A percentile compares a stretch with the other conserved stretches of the same genome.
Evolutionary conservation across 30 jellyfish, hydroid and myxozoan species (phyloP).

Genomic region (Aurelia aurita complex sp. Pacific): DNA sequence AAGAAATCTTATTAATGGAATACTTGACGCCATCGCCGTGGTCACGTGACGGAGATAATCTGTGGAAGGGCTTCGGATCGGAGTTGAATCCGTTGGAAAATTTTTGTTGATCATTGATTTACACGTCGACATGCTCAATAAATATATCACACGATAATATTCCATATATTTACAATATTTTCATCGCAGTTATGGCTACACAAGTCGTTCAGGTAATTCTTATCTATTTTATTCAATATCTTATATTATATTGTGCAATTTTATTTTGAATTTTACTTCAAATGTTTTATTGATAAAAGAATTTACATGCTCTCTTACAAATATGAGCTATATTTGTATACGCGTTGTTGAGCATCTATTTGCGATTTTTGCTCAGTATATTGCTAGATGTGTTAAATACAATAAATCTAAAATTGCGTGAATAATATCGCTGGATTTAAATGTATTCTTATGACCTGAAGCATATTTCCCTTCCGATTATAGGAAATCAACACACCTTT

Average conservation of each 20-base stretch:
- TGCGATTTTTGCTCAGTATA: not conserved
- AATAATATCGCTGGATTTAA: slow-evolving; percentile 6
- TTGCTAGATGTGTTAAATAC: no score
- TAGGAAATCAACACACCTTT: slow-evolving; percentile 12
- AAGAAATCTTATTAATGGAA: slow-evolving; percentile 15
- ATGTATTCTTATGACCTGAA: no score
- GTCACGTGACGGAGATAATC: slow-evolving; percentile 80
- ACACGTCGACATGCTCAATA: not conserved
- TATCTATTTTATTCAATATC: no score
- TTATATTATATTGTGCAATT: no score
- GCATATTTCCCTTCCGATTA: not conserved
- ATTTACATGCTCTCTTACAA: not conserved
- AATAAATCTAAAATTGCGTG: not conserved
- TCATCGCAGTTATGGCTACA: not conserved
- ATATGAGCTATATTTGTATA: not conserved
- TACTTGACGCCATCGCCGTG: slow-evolving; percentile 45
- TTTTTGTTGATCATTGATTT: slow-evolving; percentile 51
- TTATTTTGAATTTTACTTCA: no score
- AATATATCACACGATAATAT: slow-evolving; percentile 8
- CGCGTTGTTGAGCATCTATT: not conserved
- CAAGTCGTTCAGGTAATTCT: slow-evolving; percentile 6
- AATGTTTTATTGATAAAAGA: no score
- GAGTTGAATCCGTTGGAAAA: slow-evolving; percentile 60
- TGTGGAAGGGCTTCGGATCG: slow-evolving; percentile 42
- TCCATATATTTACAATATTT: slow-evolving; percentile 1